Conservation (phyloP, 2,797 vertebrate species). For the Forpus xanthops region DNA sequence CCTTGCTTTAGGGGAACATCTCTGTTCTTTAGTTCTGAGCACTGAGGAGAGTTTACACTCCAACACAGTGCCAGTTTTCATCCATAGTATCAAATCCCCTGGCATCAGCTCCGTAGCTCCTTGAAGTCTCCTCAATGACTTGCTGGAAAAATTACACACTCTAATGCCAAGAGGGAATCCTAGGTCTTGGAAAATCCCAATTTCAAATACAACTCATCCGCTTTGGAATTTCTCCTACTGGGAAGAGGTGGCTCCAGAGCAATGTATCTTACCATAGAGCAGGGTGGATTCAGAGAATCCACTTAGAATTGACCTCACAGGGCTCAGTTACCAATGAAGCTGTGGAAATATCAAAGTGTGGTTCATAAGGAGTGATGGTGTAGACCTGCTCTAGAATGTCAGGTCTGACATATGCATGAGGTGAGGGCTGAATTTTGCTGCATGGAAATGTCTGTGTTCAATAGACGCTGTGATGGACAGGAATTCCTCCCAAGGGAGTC, state of each 20-base stretch:
- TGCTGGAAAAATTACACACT: background rate
- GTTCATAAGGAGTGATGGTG: background rate
- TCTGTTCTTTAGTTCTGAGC: background rate
- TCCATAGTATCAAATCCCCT: background rate
- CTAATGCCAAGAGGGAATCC: background rate
- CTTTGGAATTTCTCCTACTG: background rate
- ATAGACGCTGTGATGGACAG: background rate
- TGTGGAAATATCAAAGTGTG: background rate
- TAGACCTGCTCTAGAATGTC: accelerated
- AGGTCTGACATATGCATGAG: background rate
- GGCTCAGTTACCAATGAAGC: background rate
- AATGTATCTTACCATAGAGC: accelerated
- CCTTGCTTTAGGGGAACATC: background rate
- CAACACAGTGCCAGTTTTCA: accelerated
- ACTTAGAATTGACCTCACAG: background rate
- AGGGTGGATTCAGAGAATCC: background rate
- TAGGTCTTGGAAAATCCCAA: background rate
- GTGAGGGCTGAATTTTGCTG: background rate
- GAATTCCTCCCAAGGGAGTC: background rate
- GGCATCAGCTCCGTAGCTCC: background rate
- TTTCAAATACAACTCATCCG: background rate
- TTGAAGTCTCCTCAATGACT: background rate
- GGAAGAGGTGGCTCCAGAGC: background rate
- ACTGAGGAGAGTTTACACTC: background rate
- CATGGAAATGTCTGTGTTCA: background rate